These are phyloP conservation scores for Aplidium turbinatum DNA, from an alignment of 23 tunicate genomes.

Conservation along the genomic window DNA sequence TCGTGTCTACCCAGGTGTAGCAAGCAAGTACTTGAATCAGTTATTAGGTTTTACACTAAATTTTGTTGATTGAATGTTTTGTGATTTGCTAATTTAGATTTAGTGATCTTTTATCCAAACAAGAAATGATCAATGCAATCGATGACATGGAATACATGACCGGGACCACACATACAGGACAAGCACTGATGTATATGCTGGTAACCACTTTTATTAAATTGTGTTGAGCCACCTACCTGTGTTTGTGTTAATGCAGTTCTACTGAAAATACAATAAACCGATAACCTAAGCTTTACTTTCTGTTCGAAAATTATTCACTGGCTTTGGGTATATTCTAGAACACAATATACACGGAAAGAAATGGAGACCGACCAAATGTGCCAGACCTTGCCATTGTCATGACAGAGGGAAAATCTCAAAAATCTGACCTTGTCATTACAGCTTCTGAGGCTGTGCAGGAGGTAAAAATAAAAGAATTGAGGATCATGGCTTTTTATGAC, in stretches of 20 bases:
- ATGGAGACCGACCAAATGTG: slow-evolving; percentile 57
- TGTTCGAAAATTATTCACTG: no score
- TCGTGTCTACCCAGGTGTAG: no score
- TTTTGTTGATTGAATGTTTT: no score
- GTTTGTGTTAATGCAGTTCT: neutral
- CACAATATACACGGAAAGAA: slow-evolving; percentile 34
- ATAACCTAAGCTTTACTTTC: neutral
- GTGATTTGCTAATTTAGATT: no score
- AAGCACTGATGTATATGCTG: slow-evolving; percentile 69
- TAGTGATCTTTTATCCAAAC: slow-evolving; percentile 48
- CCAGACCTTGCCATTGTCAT: slow-evolving; percentile 77
- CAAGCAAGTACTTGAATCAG: no score
- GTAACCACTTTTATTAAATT: slow-evolving; percentile 11
- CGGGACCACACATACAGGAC: slow-evolving; percentile 81
- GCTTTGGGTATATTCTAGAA: no score
- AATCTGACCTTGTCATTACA: slow-evolving; percentile 36
- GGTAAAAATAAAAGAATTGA: no score
- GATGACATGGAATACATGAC: slow-evolving; percentile 63
- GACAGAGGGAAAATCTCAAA: slow-evolving; percentile 91
- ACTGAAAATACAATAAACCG: neutral
- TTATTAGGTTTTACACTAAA: no score
- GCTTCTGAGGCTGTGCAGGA: slow-evolving; percentile 59
- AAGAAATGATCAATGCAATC: slow-evolving; percentile 55
- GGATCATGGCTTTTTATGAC: no score
- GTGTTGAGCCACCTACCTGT: neutral